These are phyloP conservation scores for Scylla paramamosain DNA, from an alignment of 1,140 invertebrate species.

Conservation along the genomic window DNA sequence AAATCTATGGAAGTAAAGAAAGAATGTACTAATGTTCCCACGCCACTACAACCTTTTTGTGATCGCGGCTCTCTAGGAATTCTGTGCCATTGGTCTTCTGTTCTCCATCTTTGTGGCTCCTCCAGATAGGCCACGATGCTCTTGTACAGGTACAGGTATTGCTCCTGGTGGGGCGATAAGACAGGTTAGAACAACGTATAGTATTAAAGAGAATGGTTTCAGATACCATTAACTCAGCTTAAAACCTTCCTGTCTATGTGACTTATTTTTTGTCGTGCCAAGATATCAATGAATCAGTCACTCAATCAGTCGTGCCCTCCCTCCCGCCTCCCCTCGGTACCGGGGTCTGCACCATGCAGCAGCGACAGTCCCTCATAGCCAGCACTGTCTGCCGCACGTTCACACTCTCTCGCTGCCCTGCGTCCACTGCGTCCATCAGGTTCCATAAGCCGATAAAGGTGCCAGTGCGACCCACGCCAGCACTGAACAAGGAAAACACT, in stretches of 20 bases:
- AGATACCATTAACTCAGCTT: neutral
- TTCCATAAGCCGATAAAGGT: constrained; percentile 58
- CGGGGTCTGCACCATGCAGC: constrained; percentile 39
- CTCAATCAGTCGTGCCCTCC: neutral
- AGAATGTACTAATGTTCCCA: too few species aligned
- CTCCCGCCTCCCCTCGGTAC: neutral
- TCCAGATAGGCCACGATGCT: constrained; percentile 10
- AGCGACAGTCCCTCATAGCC: constrained; percentile 8
- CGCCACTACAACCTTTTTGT: too few species aligned
- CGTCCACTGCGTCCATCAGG: constrained; percentile 21
- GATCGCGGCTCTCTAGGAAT: too few species aligned
- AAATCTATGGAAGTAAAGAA: too few species aligned
- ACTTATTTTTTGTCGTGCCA: too few species aligned
- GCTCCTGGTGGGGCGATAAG: neutral
- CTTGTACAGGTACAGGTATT: constrained; percentile 38
- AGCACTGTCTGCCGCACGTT: constrained; percentile 43
- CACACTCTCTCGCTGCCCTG: neutral
- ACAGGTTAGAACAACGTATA: too few species aligned
- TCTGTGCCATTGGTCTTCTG: too few species aligned
- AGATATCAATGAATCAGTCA: neutral
- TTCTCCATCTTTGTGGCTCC: neutral
- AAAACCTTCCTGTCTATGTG: neutral
- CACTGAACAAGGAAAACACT: constrained; percentile 1
- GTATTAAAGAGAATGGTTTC: neutral
- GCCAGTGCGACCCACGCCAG: constrained; percentile 50